phyloP scores from a whole-genome alignment of 2,888 invertebrate species.

The Diplolepis rosae region DNA sequence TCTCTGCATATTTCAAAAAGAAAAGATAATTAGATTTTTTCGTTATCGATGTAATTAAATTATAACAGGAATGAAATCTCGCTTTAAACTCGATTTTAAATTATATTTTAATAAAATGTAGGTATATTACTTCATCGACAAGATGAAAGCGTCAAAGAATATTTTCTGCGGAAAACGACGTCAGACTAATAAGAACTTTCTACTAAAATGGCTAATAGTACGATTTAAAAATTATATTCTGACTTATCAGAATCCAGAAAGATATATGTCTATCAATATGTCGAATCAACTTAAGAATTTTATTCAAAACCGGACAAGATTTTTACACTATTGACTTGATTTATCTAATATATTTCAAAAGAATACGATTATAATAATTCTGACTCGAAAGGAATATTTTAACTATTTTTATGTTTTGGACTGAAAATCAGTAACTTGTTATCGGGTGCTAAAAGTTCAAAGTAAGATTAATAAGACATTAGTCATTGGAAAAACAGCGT shows the following conservation, averaged over 20 bases:
- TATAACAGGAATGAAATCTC: not conserved
- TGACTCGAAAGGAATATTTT: not conserved
- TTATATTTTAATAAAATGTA: not conserved
- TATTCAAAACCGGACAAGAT: too few species aligned
- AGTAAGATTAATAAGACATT: constrained; percentile 45
- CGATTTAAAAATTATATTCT: not conserved
- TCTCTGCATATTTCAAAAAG: not conserved
- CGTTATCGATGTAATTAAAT: not conserved
- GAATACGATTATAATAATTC: too few species aligned
- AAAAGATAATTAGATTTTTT: not conserved
- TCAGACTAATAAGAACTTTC: not conserved
- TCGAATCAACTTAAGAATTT: too few species aligned
- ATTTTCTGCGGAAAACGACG: not conserved
- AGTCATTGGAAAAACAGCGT: constrained; percentile 48
- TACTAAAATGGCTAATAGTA: not conserved
- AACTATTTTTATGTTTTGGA: constrained; percentile 21
- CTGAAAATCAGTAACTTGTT: constrained; percentile 12
- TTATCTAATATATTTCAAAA: not conserved
- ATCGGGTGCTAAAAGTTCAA: constrained; percentile 30
- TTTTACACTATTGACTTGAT: not conserved
- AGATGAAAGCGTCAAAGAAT: not conserved
- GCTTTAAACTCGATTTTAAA: not conserved
- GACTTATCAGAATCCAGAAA: not conserved
- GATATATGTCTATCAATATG: too few species aligned
- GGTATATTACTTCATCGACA: not conserved